A percentile compares a stretch with the other conserved stretches of the same genome.
Evolutionary conservation across 2,797 vertebrate species (phyloP).

Genomic region (Apogon talboti): DNA sequence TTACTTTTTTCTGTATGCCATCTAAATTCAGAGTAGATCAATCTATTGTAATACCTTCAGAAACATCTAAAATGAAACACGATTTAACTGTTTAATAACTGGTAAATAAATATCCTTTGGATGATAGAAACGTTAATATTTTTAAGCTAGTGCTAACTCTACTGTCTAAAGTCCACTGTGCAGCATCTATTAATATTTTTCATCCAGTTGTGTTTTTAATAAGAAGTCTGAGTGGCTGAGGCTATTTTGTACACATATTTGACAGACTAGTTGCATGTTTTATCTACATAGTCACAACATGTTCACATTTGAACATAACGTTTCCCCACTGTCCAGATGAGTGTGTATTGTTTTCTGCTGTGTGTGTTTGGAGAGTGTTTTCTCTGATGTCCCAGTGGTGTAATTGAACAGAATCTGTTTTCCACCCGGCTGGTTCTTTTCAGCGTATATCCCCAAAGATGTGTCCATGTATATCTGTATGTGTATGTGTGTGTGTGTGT

Average conservation of each 20-base stretch:
- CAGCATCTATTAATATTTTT: too few species aligned
- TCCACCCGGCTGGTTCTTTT: slow-evolving; percentile 56
- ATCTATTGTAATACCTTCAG: too few species aligned
- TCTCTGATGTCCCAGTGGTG: slow-evolving; percentile 49
- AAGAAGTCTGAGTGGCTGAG: not conserved
- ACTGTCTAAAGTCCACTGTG: too few species aligned
- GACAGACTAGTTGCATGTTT: not conserved
- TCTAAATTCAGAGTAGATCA: too few species aligned
- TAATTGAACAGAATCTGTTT: slow-evolving; percentile 71
- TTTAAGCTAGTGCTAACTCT: too few species aligned
- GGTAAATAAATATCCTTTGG: too few species aligned
- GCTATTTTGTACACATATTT: not conserved
- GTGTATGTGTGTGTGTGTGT: slow-evolving; percentile 28
- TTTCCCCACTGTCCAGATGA: not conserved
- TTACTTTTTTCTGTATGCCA: too few species aligned
- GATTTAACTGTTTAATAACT: too few species aligned
- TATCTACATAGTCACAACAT: not conserved
- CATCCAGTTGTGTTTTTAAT: not conserved
- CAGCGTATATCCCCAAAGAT: slow-evolving; percentile 20
- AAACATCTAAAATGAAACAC: too few species aligned
- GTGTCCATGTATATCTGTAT: slow-evolving; percentile 23
- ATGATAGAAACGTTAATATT: too few species aligned
- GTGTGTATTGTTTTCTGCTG: slow-evolving; percentile 5
- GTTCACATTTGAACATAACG: not conserved
- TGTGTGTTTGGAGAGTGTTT: not conserved